Percentiles rank a stretch among this genome's conserved stretches.
Evolutionary conservation across 2,888 invertebrate genomes (phyloP).

Genomic region (Ganaspis brasiliensis): DNA sequence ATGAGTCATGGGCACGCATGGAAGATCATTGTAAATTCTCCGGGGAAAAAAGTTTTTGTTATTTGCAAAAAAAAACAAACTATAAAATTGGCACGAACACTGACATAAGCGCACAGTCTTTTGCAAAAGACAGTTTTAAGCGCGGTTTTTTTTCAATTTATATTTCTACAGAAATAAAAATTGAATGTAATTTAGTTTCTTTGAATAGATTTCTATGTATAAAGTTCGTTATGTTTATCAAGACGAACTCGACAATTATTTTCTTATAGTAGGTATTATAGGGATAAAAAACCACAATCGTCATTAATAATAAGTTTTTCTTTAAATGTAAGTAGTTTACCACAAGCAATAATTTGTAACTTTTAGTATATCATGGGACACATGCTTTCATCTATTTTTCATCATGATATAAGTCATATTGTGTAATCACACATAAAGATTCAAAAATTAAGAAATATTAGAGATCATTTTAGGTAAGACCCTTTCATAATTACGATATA

Average conservation of each 20-base stretch:
- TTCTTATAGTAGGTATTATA: too few relatives aligned
- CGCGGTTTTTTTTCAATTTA: too few relatives aligned
- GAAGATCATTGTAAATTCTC: conserved; percentile 6
- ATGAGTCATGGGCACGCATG: conserved; percentile 44
- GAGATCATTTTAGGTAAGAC: background rate
- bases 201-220: too few relatives aligned
- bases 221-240: too few relatives aligned
- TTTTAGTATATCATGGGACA: too few relatives aligned
- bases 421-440: background rate
- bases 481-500: background rate
- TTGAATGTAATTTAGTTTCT: too few relatives aligned
- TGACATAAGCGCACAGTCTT: background rate
- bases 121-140: too few relatives aligned
- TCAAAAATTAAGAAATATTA: background rate
- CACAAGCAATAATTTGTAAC: background rate
- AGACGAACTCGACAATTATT: background rate
- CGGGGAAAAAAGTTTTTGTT: conserved; percentile 4
- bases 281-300: conserved; percentile 6
- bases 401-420: background rate
- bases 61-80: background rate
- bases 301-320: background rate
- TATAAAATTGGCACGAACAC: background rate
- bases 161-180: too few relatives aligned
- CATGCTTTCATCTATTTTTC: background rate
- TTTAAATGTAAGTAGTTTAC: background rate